Evolutionary conservation across 1,140 invertebrate species (phyloP).

Genomic region (Drosophila willistoni): DNA sequence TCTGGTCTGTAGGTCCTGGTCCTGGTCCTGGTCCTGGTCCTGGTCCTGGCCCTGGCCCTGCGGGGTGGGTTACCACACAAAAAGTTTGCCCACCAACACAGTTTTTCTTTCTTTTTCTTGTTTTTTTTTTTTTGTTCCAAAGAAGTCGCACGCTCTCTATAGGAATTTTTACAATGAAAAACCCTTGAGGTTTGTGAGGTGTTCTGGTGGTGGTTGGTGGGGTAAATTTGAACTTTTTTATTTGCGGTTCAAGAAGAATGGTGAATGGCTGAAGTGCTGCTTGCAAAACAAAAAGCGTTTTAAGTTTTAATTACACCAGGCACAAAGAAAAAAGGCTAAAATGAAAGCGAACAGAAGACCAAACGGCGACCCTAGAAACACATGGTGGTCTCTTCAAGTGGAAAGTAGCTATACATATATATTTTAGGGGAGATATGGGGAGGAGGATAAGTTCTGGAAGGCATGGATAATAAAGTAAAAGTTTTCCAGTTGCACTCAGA

Average conservation of each 20-base stretch:
- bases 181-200: conserved; percentile 57
- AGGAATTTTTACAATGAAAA: conserved; percentile 76
- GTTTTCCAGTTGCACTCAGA: neutral
- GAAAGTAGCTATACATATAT: conserved; percentile 1
- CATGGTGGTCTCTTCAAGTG: conserved; percentile 52
- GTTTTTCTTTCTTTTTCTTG: conserved; percentile 14
- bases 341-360: conserved; percentile 14
- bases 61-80: conserved; percentile 30
- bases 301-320: conserved; percentile 76
- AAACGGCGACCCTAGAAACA: conserved; percentile 31
- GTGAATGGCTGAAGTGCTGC: conserved; percentile 64
- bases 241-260: conserved; percentile 68
- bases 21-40: neutral
- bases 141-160: conserved; percentile 76
- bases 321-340: conserved; percentile 52
- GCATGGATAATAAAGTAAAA: conserved; percentile 13
- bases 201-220: conserved; percentile 27
- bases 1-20: conserved; percentile 20
- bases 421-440: neutral
- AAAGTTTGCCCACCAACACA: conserved; percentile 50
- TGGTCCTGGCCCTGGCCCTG: neutral
- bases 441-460: neutral
- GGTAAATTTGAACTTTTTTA: conserved; percentile 65
- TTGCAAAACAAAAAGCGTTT: conserved; percentile 81
- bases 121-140: conserved; percentile 15